These are phyloP conservation scores for Drosophila mettleri DNA, from an alignment of 2,888 invertebrate species.

Conservation along the genomic window DNA sequence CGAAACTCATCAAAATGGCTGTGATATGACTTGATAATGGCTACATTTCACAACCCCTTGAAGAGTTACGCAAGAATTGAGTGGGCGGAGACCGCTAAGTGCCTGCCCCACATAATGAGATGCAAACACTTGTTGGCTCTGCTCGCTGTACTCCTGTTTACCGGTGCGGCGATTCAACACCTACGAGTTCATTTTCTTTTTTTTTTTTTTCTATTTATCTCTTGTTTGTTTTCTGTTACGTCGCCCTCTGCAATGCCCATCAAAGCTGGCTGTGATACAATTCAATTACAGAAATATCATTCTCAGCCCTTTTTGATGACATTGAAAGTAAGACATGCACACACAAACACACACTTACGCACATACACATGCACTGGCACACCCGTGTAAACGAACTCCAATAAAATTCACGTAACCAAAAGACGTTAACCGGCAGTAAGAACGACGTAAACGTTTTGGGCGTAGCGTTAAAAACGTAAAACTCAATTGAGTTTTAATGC, in stretches of 20 bases:
- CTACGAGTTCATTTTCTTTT: background rate
- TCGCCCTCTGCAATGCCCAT: constrained; percentile 84
- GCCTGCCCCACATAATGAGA: constrained; percentile 25
- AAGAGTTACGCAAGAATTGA: constrained; percentile 83
- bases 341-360: constrained; percentile 22
- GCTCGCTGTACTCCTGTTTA: constrained; percentile 17
- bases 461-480: constrained; percentile 57
- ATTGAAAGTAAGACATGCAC: constrained; percentile 78
- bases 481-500: constrained; percentile 42
- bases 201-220: too few relatives aligned
- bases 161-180: constrained; percentile 3
- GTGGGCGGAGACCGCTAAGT: background rate
- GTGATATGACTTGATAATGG: constrained; percentile 82
- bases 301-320: constrained; percentile 85
- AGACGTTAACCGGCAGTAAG: constrained; percentile 52
- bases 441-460: constrained; percentile 56
- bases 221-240: constrained; percentile 11
- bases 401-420: constrained; percentile 62
- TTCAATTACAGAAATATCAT: constrained; percentile 80
- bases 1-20: constrained; percentile 85
- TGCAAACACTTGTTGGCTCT: constrained; percentile 65
- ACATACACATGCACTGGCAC: constrained; percentile 24
- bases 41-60: constrained; percentile 85
- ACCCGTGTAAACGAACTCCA: constrained; percentile 48
- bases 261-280: constrained; percentile 85